Percentiles rank a stretch among this genome's conserved stretches.
phyloP scores from a whole-genome alignment of 1,140 invertebrate genomes.

The Drosophila simulans region DNA sequence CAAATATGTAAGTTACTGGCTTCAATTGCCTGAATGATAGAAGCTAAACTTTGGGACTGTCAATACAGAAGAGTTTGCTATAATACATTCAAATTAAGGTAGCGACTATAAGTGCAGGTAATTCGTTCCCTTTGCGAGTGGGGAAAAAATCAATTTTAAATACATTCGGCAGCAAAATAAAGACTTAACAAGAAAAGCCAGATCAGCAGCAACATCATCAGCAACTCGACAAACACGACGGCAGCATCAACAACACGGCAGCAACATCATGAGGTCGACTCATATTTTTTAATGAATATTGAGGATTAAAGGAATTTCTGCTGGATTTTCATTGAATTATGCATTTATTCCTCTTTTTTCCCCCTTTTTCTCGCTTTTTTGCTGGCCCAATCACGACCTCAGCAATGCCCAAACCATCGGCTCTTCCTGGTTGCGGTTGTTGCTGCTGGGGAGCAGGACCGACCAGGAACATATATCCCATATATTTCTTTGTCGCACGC shows the following conservation, averaged over 20 bases:
- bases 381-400: conserved; percentile 39
- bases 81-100: no score
- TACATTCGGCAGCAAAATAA: not conserved
- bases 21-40: no score
- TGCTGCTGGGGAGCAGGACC: conserved; percentile 6
- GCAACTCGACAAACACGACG: conserved; percentile 11
- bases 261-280: conserved; percentile 49
- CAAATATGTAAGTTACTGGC: no score
- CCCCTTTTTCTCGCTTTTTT: not conserved
- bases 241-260: conserved; percentile 27
- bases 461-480: conserved; percentile 57
- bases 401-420: conserved; percentile 29
- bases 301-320: conserved; percentile 84
- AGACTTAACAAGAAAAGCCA: conserved; percentile 8
- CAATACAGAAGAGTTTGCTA: no score
- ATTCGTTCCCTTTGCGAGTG: not conserved
- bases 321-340: conserved; percentile 84
- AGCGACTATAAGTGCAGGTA: not conserved
- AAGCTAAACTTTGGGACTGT: no score
- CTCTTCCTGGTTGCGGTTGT: conserved; percentile 41
- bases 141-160: not conserved
- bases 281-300: conserved; percentile 84
- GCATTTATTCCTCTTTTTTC: conserved; percentile 61
- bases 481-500: conserved; percentile 81
- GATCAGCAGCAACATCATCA: conserved; percentile 16